Evolutionary conservation across 2,113 vertebrate genomes (phyloP), one percentile per base, ranked within the genome.

Genomic region (Pteruthius melanotis): DNA sequence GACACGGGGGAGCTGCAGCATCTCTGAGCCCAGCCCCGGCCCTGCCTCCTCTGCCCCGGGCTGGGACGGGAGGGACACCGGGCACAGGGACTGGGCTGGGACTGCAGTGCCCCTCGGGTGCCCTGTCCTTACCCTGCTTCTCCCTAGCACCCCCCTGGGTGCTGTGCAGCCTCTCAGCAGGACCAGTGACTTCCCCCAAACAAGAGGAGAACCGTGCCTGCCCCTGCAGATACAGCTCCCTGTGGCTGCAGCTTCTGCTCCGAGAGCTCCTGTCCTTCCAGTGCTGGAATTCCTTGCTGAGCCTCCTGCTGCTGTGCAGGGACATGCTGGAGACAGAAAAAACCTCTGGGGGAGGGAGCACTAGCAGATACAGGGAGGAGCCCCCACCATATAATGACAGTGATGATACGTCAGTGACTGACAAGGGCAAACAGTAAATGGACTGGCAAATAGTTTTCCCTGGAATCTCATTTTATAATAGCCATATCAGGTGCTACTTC

Each of bases 381-480:
- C 59, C 42, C 28, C 20, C 2, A 0, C 11, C 0, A 0, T 13
- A 8, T 8, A 19, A 9, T 13, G 61, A 15, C n/a, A 53, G 31
- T 12, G 63, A 20, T 9, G 74, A 44, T 10, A 5, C 17, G 2
- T 9, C 30, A 30, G 33, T 60, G 84, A 80, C 11, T 54, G 70
- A n/a, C 47, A 80, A 50, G 49, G n/a, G 35, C 15, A 22, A 16
- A 21, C 77, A 80, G 30, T 7, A 72, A 85, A 75, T 13, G 76
- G 26, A 10, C 64, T 70, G 71, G 60, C 52, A 64, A 63, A 74
- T 8, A 40, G 39, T 40, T 88, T 87, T 71, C 28, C 23, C 27
- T 33, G 35, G 39, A 56, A 75, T 78, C 50, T 86, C 15, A 1
- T 74, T 83, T 69, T 64, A 2, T 27, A 76, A 44, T 20, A 30